Evolutionary conservation across 2,888 invertebrate genomes (phyloP).

Genomic region (Beris chalybata): DNA sequence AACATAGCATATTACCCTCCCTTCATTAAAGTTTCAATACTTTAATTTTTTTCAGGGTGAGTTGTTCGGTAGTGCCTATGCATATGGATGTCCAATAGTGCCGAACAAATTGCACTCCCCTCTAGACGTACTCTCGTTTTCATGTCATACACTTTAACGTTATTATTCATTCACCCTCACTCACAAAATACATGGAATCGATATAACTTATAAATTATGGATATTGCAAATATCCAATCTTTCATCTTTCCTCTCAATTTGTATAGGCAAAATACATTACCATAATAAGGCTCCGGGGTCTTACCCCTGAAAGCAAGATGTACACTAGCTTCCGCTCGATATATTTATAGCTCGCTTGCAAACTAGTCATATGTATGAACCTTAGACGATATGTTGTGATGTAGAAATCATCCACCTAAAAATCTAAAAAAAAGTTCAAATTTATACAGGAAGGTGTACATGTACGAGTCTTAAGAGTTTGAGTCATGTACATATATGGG

Average conservation of each 20-base stretch:
- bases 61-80: too few species aligned
- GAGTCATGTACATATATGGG: not conserved
- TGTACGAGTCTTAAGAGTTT: not conserved
- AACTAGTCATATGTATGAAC: not conserved
- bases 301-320: not conserved
- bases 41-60: too few species aligned
- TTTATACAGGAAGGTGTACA: not conserved
- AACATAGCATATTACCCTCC: too few species aligned
- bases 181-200: not conserved
- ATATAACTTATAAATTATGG: conserved; percentile 14
- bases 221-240: conserved; percentile 15
- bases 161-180: conserved; percentile 6
- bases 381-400: not conserved
- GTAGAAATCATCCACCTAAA: not conserved
- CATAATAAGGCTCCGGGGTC: conserved; percentile 1
- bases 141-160: too few species aligned
- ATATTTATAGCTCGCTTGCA: not conserved
- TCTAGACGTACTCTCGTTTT: too few species aligned
- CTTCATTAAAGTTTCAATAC: too few species aligned
- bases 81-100: too few species aligned
- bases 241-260: conserved; percentile 14
- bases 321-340: conserved; percentile 11
- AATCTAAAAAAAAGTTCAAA: conserved; percentile 4
- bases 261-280: conserved; percentile 15
- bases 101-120: too few species aligned